phyloP scores from a whole-genome alignment of 2,797 vertebrate species.

The Poecilia picta region DNA sequence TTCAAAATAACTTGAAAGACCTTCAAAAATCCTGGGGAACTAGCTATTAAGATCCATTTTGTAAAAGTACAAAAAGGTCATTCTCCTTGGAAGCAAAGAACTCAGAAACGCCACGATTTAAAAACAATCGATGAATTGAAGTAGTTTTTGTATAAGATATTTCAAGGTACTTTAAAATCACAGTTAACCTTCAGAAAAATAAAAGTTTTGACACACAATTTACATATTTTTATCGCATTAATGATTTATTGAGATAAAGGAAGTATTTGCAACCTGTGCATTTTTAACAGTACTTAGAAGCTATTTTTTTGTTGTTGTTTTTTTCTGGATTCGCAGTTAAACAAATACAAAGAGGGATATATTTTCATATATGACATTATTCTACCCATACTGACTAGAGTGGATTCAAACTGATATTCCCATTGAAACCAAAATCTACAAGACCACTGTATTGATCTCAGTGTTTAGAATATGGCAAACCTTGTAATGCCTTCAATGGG shows the following conservation, averaged over 20 bases:
- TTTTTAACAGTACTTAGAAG: not conserved
- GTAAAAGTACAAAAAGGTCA: not conserved
- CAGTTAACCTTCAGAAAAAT: not conserved
- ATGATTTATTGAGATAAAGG: not conserved
- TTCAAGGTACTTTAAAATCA: not conserved
- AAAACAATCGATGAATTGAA: not conserved
- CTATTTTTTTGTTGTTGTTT: not conserved
- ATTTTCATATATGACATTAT: constrained; percentile 15
- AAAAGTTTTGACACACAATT: not conserved
- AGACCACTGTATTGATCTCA: constrained; percentile 28
- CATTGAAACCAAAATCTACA: constrained; percentile 36
- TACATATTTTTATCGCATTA: not conserved
- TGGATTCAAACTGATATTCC: constrained; percentile 27
- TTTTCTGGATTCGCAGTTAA: not conserved
- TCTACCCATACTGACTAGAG: constrained; percentile 22
- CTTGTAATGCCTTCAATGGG: constrained; percentile 23
- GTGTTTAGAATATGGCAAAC: constrained; percentile 32
- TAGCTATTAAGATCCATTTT: not conserved
- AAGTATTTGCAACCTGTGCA: not conserved
- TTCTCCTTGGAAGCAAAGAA: not conserved
- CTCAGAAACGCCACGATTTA: not conserved
- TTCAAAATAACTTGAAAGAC: not conserved
- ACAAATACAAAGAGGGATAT: not conserved
- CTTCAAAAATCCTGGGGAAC: not conserved
- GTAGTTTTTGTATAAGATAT: not conserved